Base-by-base conservation (phyloP, 2,113 vertebrate genomes). In the Siniperca knerii region DNA sequence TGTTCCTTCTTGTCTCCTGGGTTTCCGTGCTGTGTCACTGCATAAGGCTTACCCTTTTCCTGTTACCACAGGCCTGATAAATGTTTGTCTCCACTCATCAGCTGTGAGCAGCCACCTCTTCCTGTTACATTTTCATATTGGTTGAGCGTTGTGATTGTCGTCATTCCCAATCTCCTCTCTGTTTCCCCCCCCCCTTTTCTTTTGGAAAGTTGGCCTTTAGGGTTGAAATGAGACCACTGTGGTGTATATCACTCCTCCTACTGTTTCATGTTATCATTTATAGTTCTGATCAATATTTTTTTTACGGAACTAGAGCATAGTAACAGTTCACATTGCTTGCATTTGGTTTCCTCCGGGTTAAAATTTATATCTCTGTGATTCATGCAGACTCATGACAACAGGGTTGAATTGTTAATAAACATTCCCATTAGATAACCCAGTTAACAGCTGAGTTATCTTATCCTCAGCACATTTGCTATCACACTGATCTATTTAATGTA, bases 61-160 rank as follows among this genome's bases (percentile, higher is more conserved):
- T 74, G 58, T 81, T 64, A 33, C 61, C 73, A 67, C 55, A 6
- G 13, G 66, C 18, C 62, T 74, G 46, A 52, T 21, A 57, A 37
- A 71, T 76, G 69, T 70, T 55, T 69, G 68, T 65, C 68, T 57
- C 48, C 25, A 33, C 33, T 75, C 69, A 65, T 70, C 62, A 78
- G 61, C 76, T 58, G 70, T 79, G 64, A 78, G 18, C 40, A 20
- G 15, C 54, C 37, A 20, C 35, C 65, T 61, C 57, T 76, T 68
- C 23, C 52, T 40, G 44, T 48, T 66, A 70, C 6, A 23, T 23
- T 44, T 67, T 73, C 42, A 42, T 25, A 67, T 35, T 50, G 9
- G 44, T 20, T 55, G 1, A 52, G 57, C 6, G 50, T 42, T 68
- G 9, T 73, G 8, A 46, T 68, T 18, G n/a, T 75, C 10, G 23